These are phyloP conservation scores for Bradypodion pumilum DNA, from an alignment of 2,797 vertebrate species.

Conservation along the genomic window DNA sequence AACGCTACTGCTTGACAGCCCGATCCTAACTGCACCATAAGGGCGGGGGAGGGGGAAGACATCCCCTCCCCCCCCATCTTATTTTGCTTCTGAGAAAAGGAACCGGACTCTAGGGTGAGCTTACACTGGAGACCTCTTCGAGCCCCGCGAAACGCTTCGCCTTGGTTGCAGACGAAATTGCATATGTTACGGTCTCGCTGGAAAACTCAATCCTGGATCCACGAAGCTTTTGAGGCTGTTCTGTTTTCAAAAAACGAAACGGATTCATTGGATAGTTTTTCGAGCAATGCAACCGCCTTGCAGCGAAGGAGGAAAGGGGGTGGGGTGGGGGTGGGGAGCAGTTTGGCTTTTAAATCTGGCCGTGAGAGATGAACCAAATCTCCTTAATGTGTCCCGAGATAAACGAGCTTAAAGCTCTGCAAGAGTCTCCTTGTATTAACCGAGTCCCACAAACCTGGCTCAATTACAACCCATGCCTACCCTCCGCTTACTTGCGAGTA, in stretches of 20 bases:
- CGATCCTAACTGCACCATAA: neutral
- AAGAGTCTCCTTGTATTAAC: neutral
- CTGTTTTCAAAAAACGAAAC: neutral
- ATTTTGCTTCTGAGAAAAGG: neutral
- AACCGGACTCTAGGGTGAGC: neutral
- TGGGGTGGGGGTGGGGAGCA: too few species aligned
- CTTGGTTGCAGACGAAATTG: neutral
- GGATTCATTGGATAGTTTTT: neutral
- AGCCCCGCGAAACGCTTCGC: neutral
- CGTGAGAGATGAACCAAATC: conserved; percentile 13
- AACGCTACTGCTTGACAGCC: neutral
- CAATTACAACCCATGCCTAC: neutral
- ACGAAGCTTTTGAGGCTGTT: neutral
- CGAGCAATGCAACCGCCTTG: neutral
- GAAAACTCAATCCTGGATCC: neutral
- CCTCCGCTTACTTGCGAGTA: conserved; percentile 5
- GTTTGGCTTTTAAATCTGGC: conserved; percentile 18
- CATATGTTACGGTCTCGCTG: neutral
- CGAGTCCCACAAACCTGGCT: neutral
- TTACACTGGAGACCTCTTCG: neutral
- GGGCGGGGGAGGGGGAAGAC: neutral
- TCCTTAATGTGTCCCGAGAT: conserved; percentile 15
- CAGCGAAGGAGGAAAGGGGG: neutral
- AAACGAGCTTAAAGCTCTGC: conserved; percentile 11
- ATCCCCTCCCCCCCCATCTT: neutral